These are phyloP conservation scores for Pholis gunnellus DNA, from an alignment of 2,113 vertebrate genomes.

Conservation along the genomic window DNA sequence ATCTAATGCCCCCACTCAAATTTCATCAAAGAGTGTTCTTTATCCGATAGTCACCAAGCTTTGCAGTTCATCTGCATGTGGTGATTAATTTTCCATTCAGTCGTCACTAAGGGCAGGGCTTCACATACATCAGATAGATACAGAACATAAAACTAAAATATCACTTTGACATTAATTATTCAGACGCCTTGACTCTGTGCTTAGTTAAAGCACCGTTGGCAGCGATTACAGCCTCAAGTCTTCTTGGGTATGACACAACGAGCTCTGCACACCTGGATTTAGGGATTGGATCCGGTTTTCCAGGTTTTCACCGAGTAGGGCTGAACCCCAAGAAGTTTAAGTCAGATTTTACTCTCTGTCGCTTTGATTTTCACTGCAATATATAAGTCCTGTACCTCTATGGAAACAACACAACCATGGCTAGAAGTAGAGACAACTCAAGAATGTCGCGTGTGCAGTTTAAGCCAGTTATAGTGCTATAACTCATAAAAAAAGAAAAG, in stretches of 20 bases:
- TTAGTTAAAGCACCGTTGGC: not conserved
- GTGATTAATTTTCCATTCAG: slow-evolving; percentile 17
- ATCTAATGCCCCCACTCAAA: not conserved
- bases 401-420: too few relatives aligned
- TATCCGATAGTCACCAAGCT: not conserved
- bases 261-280: not conserved
- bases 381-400: too few relatives aligned
- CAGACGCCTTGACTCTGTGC: not conserved
- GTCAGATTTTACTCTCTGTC: too few relatives aligned
- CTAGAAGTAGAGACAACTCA: too few relatives aligned
- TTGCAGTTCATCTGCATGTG: slow-evolving; percentile 7
- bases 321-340: not conserved
- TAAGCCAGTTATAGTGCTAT: too few relatives aligned
- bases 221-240: not conserved
- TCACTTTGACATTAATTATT: too few relatives aligned
- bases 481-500: too few relatives aligned
- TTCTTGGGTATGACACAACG: not conserved
- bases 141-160: not conserved
- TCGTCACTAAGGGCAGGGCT: not conserved
- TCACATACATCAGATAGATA: not conserved
- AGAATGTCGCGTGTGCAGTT: too few relatives aligned
- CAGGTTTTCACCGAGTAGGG: too few relatives aligned
- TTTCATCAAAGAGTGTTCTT: not conserved
- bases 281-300: not conserved
- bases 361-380: too few relatives aligned